Evolutionary conservation across 2,888 invertebrate species (phyloP).

Genomic region (Miltochrista miniata): DNA sequence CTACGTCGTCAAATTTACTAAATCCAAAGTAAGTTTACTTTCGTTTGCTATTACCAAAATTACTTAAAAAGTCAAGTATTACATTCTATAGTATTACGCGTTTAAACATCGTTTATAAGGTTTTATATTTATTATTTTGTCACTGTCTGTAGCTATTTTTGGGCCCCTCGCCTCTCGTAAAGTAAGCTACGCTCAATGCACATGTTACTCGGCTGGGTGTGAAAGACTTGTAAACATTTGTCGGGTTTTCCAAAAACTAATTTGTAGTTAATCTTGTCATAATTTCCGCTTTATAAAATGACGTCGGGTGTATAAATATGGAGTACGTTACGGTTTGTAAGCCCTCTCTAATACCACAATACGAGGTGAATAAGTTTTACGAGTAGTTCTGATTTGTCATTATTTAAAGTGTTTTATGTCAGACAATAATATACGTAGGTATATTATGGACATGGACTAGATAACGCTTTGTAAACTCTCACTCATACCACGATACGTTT

Average conservation of each 20-base stretch:
- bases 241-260: conserved; percentile 19
- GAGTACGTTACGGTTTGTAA: conserved; percentile 5
- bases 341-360: no score
- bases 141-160: conserved; percentile 31
- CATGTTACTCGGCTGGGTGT: conserved; percentile 29
- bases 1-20: no score
- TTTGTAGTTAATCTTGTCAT: conserved; percentile 23
- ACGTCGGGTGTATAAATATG: conserved; percentile 15
- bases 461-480: background rate
- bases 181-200: conserved; percentile 22
- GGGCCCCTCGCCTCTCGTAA: conserved; percentile 30
- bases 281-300: conserved; percentile 21
- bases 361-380: no score
- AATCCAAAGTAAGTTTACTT: no score
- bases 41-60: no score
- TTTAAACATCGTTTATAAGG: background rate
- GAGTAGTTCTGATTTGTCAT: no score
- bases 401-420: no score
- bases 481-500: conserved; percentile 31
- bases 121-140: background rate
- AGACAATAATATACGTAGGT: no score
- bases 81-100: no score
- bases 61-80: no score
- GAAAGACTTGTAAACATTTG: conserved; percentile 35
- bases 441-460: background rate